phyloP scores from a whole-genome alignment of 2,888 invertebrate species.

The Caenorhabditis zanzibari region DNA sequence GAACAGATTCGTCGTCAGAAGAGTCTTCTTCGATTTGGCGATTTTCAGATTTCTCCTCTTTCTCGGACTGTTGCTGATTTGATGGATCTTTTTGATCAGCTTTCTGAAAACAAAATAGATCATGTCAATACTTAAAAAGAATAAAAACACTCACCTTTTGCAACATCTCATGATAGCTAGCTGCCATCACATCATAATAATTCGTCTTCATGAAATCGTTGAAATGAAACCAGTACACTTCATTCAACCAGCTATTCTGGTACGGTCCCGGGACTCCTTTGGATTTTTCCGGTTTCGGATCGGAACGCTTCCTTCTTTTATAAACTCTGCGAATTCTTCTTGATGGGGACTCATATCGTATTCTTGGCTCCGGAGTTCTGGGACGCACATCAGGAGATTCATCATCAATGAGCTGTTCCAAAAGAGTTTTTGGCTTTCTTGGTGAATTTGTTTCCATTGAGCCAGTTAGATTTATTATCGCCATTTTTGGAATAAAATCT shows the following conservation, averaged over 20 bases:
- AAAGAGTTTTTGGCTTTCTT: neutral
- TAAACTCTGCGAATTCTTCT: neutral
- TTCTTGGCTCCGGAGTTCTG: too few species aligned
- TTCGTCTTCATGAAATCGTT: conserved; percentile 9
- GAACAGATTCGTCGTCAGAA: too few species aligned
- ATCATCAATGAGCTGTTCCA: conserved; percentile 1
- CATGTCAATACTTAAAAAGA: too few species aligned
- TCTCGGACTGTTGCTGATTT: too few species aligned
- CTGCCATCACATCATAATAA: neutral
- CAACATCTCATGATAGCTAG: neutral
- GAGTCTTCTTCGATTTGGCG: too few species aligned
- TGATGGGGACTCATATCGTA: neutral
- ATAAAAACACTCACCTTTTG: neutral
- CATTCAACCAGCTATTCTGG: conserved; percentile 11
- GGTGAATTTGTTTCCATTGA: neutral
- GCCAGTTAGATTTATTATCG: neutral
- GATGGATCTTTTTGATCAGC: too few species aligned
- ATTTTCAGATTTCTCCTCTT: too few species aligned
- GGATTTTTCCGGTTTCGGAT: neutral
- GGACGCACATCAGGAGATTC: neutral
- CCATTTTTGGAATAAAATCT: neutral
- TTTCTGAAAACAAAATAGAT: too few species aligned
- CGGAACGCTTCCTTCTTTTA: neutral
- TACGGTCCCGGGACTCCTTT: neutral
- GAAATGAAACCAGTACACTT: conserved; percentile 5